Base-by-base conservation (phyloP, 2,113 vertebrate species). In the Ochotona curzoniae region DNA sequence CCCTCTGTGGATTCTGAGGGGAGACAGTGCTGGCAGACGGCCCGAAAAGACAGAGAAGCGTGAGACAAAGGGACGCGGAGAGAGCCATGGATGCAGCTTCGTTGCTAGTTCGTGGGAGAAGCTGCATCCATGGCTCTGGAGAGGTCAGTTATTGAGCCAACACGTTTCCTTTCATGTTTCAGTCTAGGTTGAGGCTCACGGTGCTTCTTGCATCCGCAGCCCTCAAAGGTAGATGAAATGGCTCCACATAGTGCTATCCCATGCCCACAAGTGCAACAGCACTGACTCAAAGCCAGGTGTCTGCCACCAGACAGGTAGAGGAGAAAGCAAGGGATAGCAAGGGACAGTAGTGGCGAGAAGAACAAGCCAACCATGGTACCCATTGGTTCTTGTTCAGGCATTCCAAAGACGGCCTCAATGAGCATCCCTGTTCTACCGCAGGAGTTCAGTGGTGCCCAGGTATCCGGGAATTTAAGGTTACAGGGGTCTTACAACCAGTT, bases 151-250 rank as follows among this genome's bases (percentile, higher is more conserved):
- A 64, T 8, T 7, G 47, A 61, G 57, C 74, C 67, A 91, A 11
- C 32, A 7, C 25, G 83, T 87, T 83, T 86, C 32, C 49, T 90
- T 85, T 66, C 20, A 71, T 44, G 10, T 92, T 78, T 75, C 67
- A 44, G 10, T 54, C 69, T 90, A 35, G 38, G 5, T 63, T 78
- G 70, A 3, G 1, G 66, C 90, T 90, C 35, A n/a, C 81, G n/a
- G 67, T 90, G n/a, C 35, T 88, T 90, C 51, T 17, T 86, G 71
- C 44, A 32, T 44, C n/a, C 49, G 44, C 18, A 85, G 13, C 23
- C 54, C 38, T 80, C 79, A 57, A 38, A 79, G 8, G 17, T n/a
- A 60, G 49, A 38, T 38, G 74, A 74, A 69, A 64, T n/a, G 64
- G 75, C 25, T 28, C 51, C 60, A 30, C 73, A 20, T 9, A n/a